Percentiles rank a stretch among this genome's conserved stretches.
Conservation (phyloP, 1,140 invertebrate genomes). For the Drosophila lowei region DNA sequence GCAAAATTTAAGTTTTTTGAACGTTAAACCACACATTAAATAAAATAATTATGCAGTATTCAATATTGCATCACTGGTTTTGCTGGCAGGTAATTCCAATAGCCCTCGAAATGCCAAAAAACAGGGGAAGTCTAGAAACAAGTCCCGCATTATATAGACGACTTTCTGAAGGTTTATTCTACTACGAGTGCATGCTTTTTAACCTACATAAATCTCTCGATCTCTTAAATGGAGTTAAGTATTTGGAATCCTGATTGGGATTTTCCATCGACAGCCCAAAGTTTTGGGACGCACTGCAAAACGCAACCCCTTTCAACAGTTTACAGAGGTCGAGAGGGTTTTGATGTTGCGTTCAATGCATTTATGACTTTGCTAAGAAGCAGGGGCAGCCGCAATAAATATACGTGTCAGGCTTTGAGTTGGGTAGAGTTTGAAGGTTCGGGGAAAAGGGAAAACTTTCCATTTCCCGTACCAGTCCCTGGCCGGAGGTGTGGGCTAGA, state of each 20-base stretch:
- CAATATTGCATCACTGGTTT: not conserved
- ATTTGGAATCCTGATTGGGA: too few species aligned
- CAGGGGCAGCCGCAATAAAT: constrained; percentile 41
- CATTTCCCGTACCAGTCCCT: constrained; percentile 13
- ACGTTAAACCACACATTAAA: not conserved
- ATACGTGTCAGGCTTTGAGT: constrained; percentile 38
- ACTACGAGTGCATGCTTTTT: too few species aligned
- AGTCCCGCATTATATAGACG: too few species aligned
- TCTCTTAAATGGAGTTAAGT: too few species aligned
- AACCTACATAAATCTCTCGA: too few species aligned
- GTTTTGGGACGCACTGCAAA: too few species aligned
- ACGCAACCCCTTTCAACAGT: constrained; percentile 14
- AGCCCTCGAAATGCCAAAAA: not conserved
- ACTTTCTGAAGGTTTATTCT: not conserved
- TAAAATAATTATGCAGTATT: not conserved
- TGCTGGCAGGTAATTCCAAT: not conserved
- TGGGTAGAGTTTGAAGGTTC: constrained; percentile 29
- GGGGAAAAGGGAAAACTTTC: constrained; percentile 38
- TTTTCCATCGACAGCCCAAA: too few species aligned
- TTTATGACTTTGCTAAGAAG: constrained; percentile 40
- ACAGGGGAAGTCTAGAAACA: not conserved
- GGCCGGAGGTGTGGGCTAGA: not conserved
- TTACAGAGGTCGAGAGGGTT: constrained; percentile 9
- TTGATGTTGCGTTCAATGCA: constrained; percentile 46
- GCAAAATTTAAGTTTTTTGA: not conserved